Conservation (phyloP, 2,113 vertebrate species). For the Hylia prasina region DNA sequence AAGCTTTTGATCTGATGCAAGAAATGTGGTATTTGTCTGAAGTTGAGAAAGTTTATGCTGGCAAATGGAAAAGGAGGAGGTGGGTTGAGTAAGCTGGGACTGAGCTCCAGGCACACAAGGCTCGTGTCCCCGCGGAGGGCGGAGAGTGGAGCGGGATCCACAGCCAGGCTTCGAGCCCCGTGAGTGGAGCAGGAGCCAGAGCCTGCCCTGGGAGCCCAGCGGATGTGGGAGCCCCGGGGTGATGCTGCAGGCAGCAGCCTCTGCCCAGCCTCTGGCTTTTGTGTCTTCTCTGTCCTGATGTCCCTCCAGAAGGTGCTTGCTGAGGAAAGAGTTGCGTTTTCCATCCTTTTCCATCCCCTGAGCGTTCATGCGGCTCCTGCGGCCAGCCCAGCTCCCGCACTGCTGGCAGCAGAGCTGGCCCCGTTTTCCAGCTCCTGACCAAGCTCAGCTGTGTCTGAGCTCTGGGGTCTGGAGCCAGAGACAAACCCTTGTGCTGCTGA, state of each 20-base stretch:
- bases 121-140: not conserved
- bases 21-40: constrained; percentile 43
- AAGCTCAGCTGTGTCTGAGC: not conserved
- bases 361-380: fast-evolving
- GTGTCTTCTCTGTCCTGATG: not conserved
- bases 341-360: not conserved
- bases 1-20: constrained; percentile 20
- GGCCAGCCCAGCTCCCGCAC: fast-evolving
- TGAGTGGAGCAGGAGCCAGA: not conserved
- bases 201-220: not conserved
- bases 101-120: not conserved
- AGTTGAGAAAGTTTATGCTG: constrained; percentile 44
- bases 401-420: not conserved
- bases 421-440: not conserved
- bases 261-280: not conserved
- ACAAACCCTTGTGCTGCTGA: not conserved
- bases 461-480: not conserved
- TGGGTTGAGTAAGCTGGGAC: constrained; percentile 42
- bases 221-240: not conserved
- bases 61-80: constrained; percentile 18
- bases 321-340: not conserved
- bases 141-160: fast-evolving
- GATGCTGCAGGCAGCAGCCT: not conserved
- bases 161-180: not conserved
- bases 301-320: not conserved